These are phyloP conservation scores for Cephus cinctus DNA, from an alignment of 1,140 invertebrate genomes.

Conservation along the genomic window DNA sequence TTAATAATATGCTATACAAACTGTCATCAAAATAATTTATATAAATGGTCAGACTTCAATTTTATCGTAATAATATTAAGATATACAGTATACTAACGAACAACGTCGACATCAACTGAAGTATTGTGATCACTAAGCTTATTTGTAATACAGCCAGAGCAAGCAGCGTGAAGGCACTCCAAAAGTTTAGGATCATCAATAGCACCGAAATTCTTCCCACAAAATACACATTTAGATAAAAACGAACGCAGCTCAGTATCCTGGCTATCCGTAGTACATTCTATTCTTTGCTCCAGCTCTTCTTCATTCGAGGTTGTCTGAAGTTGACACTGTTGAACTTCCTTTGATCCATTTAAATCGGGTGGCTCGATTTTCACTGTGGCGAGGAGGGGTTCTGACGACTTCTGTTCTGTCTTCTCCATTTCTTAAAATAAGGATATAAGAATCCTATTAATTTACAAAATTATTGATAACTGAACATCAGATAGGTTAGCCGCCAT, in stretches of 20 bases:
- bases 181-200: constrained; percentile 74
- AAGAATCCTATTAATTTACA: no score
- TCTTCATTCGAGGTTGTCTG: constrained; percentile 32
- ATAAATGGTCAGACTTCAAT: not conserved
- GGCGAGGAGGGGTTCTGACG: no score
- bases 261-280: constrained; percentile 57
- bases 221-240: constrained; percentile 67
- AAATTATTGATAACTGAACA: no score
- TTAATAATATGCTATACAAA: not conserved
- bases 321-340: constrained; percentile 17
- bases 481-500: no score
- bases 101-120: constrained; percentile 46
- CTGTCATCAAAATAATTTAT: not conserved
- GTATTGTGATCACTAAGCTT: constrained; percentile 66
- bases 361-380: no score
- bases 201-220: constrained; percentile 61
- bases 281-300: constrained; percentile 46
- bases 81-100: constrained; percentile 28
- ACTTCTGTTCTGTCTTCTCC: no score
- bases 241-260: constrained; percentile 44
- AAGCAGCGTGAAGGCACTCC: constrained; percentile 84
- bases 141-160: constrained; percentile 70
- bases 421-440: no score
- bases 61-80: not conserved
- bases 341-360: no score